Evolutionary conservation across 2,113 vertebrate species (phyloP), one percentile per base, ranked within the genome.

Genomic region (Propithecus coquereli): DNA sequence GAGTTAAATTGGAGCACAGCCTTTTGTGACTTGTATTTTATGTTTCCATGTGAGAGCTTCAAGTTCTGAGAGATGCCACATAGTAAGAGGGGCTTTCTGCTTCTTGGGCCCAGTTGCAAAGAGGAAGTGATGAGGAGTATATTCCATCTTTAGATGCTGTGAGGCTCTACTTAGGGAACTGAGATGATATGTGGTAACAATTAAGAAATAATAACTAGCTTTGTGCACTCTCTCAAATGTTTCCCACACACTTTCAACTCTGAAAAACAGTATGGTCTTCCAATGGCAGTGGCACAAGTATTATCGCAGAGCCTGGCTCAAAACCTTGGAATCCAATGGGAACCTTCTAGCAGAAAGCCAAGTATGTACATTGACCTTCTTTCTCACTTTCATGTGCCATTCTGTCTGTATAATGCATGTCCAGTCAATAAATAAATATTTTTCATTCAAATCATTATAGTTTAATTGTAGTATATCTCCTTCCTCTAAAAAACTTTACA

Each of bases 301-400:
- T 97, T 99, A 57, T 99, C 99, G 18, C 99, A 99, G 98, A 99
- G 99, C 97, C 98, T 99, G 98, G 99, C 99, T 96, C 99, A 99
- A 98, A 99, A 99, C 98, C 98, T 99, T 86, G 99, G 99, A 91
- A 99, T 99, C 98, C 99, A 99, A 22, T 99, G 99, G 99, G 99
- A 99, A 95, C 99, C 99, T 32, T 99, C 98, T 91, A 97, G 98
- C 87, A 99, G 99, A 98, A 99, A 99, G 98, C 98, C 98, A 98
- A 99, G 99, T 99, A 99, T 80, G 98, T 98, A 98, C 23, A 40
- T 1, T 61, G 71, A 98, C 73, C 90, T 80, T 74, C 84, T 97
- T 96, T 89, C 96, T 80, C 65, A 22, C 43, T 90, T 92, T 81
- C 43, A 7, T 80, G 18, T 85, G 61, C 83, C 32, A 4, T 97